Evolutionary conservation across 30 jellyfish, hydroid and myxozoan species (phyloP).

Genomic region (Aurelia aurita complex sp. Pacific): DNA sequence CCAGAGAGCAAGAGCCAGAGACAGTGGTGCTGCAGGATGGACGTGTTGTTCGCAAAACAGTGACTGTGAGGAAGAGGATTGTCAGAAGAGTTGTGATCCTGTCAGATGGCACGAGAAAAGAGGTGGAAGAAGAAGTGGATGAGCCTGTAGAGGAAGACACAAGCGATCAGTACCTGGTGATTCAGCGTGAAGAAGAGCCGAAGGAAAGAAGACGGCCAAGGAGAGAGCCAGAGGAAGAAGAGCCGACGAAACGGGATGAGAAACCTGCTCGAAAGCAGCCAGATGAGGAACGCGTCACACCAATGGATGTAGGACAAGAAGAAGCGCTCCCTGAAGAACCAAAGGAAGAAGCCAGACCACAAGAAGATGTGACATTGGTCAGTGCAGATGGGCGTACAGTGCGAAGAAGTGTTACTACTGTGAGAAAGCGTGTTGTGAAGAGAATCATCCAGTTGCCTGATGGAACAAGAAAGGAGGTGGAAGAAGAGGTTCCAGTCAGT

Average conservation of each 20-base stretch:
- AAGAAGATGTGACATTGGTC: constrained; percentile 18
- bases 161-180: constrained; percentile 25
- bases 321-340: constrained; percentile 16
- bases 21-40: constrained; percentile 45
- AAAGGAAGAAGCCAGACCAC: constrained; percentile 10
- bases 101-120: constrained; percentile 77
- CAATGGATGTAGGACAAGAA: constrained; percentile 46
- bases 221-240: constrained; percentile 23
- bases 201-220: neutral
- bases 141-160: constrained; percentile 19
- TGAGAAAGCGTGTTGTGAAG: constrained; percentile 73
- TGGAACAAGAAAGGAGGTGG: constrained; percentile 80
- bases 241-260: neutral
- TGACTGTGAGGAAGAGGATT: constrained; percentile 68
- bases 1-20: constrained; percentile 37
- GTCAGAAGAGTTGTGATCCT: constrained; percentile 51
- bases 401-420: constrained; percentile 67
- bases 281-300: constrained; percentile 21
- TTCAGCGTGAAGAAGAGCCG: constrained; percentile 11
- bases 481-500: constrained; percentile 81
- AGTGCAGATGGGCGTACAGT: constrained; percentile 55
- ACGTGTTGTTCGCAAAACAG: constrained; percentile 58
- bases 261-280: neutral
- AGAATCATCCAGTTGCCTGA: constrained; percentile 81
- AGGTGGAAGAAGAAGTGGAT: constrained; percentile 54